A percentile compares a stretch with the other conserved stretches of the same genome.
Conservation (phyloP, 23 tunicate species). For the Trididemnum nubilum region DNA sequence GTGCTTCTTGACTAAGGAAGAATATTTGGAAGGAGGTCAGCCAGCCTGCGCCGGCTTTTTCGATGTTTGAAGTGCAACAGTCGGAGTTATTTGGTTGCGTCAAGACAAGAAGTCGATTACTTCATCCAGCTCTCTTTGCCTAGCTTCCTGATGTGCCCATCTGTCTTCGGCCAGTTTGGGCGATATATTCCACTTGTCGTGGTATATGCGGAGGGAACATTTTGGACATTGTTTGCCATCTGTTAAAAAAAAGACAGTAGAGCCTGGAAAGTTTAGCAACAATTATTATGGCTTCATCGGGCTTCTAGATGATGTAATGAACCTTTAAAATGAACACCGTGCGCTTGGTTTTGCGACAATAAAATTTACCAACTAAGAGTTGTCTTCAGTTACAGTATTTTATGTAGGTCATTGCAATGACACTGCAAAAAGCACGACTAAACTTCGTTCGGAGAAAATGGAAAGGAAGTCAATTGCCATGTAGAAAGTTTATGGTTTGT, state of each 20-base stretch:
- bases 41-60: slow-evolving; percentile 72
- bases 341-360: too few relatives aligned
- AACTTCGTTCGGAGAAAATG: too few relatives aligned
- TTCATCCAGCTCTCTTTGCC: slow-evolving; percentile 89
- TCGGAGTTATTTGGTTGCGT: background rate
- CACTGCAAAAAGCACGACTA: too few relatives aligned
- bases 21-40: slow-evolving; percentile 86
- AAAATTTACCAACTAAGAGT: too few relatives aligned
- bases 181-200: slow-evolving; percentile 91
- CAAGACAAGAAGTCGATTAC: slow-evolving; percentile 85
- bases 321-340: too few relatives aligned
- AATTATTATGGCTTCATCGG: too few relatives aligned
- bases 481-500: too few relatives aligned
- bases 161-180: slow-evolving; percentile 88
- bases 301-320: too few relatives aligned
- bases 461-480: too few relatives aligned
- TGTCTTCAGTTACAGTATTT: too few relatives aligned
- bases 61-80: slow-evolving; percentile 51
- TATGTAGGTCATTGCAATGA: too few relatives aligned
- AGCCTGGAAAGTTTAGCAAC: too few relatives aligned
- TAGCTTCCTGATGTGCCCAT: slow-evolving; percentile 93
- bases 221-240: slow-evolving; percentile 90
- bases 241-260: slow-evolving; percentile 16
- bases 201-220: slow-evolving; percentile 72
- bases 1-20: slow-evolving; percentile 59